Evolutionary conservation across 2,113 vertebrate species (phyloP).

Genomic region (Elephas maximus): DNA sequence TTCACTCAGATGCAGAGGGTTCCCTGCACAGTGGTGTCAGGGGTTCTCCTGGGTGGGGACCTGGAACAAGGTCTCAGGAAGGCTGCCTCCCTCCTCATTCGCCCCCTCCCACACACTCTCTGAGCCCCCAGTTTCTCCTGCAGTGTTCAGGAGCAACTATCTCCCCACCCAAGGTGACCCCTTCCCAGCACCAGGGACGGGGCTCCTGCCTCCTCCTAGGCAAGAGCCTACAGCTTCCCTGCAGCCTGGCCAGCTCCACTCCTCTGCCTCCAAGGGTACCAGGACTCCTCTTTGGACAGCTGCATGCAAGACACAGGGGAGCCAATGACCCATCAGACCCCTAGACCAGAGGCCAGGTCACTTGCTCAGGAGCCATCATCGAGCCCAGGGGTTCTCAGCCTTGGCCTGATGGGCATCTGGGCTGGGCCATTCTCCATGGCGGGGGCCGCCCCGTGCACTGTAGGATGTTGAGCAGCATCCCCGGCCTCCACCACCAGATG

Average conservation of each 20-base stretch:
- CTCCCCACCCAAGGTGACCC: too few relatives aligned
- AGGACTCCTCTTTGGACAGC: background rate
- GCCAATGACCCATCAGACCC: background rate
- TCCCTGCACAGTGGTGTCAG: background rate
- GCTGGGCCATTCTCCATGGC: background rate
- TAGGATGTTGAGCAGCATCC: background rate
- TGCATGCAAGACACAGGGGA: background rate
- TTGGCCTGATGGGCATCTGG: rapidly evolving
- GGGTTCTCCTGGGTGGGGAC: background rate
- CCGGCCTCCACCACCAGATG: background rate
- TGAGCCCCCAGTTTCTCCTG: background rate
- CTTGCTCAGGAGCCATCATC: background rate
- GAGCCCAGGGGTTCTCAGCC: background rate
- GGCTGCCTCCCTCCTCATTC: background rate
- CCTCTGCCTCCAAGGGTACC: background rate
- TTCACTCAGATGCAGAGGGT: background rate
- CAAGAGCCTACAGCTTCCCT: background rate
- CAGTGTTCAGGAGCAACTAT: rapidly evolving
- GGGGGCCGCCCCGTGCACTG: rapidly evolving
- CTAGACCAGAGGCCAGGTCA: background rate
- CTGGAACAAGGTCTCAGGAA: background rate
- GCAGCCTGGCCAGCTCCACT: background rate
- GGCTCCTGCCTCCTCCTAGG: rapidly evolving
- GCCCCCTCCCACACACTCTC: rapidly evolving
- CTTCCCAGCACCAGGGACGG: background rate